Evolutionary conservation across 2,113 vertebrate genomes (phyloP).

Genomic region (Mastomys coucha): DNA sequence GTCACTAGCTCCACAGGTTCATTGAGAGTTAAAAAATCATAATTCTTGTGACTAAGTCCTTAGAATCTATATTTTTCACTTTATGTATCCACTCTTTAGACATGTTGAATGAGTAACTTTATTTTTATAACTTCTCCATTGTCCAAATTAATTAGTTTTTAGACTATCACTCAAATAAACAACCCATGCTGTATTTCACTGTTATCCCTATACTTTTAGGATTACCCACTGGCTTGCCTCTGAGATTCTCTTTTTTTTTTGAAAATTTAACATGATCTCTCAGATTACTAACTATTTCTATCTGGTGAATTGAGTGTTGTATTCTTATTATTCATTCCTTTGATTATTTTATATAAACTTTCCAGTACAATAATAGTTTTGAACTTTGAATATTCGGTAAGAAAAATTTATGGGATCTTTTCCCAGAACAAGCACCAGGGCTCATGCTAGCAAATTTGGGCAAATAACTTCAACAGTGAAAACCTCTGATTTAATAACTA

Average conservation of each 20-base stretch:
- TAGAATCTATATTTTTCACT: constrained; percentile 18
- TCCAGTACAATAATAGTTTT: constrained; percentile 24
- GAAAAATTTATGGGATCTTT: background rate
- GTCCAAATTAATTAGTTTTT: background rate
- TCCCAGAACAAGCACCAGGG: background rate
- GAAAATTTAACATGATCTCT: constrained; percentile 33
- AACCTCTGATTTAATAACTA: background rate
- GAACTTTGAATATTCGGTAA: constrained; percentile 5
- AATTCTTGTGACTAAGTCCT: background rate
- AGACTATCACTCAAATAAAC: constrained; percentile 3
- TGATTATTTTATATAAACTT: constrained; percentile 22
- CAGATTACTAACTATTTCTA: constrained; percentile 10
- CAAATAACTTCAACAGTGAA: constrained; percentile 45
- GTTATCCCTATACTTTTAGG: background rate
- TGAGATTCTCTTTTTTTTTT: background rate
- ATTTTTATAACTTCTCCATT: constrained; percentile 25
- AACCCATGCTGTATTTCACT: background rate
- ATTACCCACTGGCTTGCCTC: background rate
- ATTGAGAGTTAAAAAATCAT: too few relatives aligned
- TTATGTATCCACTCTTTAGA: constrained; percentile 2
- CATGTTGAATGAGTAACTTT: constrained; percentile 29
- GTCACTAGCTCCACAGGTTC: too few relatives aligned
- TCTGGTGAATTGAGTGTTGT: background rate
- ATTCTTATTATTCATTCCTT: background rate
- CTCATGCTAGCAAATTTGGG: background rate